Conservation (phyloP, 2,888 invertebrate genomes). For the Chalcis sispes region DNA sequence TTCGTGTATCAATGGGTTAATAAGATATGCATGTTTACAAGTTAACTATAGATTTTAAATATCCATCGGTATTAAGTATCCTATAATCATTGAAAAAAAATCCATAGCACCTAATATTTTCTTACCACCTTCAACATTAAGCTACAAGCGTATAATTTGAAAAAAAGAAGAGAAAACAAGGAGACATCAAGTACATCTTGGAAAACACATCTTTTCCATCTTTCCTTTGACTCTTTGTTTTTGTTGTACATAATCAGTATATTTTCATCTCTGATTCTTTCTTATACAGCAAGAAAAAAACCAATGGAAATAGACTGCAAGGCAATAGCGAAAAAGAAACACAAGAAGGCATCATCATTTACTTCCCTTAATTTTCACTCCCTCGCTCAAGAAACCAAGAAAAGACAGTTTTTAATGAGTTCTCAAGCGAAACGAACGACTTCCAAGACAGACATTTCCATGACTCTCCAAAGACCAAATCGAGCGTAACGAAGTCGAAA, state of each 20-base stretch:
- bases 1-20: too few species aligned
- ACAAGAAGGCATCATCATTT: constrained; percentile 1
- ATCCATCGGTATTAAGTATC: constrained; percentile 40
- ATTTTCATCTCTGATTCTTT: background rate
- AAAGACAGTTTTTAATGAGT: background rate
- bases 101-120: constrained; percentile 20
- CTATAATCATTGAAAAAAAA: constrained; percentile 29
- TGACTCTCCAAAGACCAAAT: constrained; percentile 28
- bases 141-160: too few species aligned
- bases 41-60: background rate
- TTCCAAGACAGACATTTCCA: constrained; percentile 45
- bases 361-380: constrained; percentile 40
- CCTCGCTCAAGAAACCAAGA: background rate
- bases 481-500: constrained; percentile 29
- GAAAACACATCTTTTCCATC: constrained; percentile 46
- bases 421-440: constrained; percentile 50
- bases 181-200: constrained; percentile 12
- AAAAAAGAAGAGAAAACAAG: background rate
- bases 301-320: background rate
- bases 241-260: constrained; percentile 15
- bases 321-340: background rate
- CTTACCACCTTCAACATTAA: background rate
- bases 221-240: constrained; percentile 40
- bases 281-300: constrained; percentile 1
- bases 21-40: too few species aligned